These are phyloP conservation scores for Malachius bipustulatus DNA, from an alignment of 2,888 invertebrate genomes.

Conservation along the genomic window DNA sequence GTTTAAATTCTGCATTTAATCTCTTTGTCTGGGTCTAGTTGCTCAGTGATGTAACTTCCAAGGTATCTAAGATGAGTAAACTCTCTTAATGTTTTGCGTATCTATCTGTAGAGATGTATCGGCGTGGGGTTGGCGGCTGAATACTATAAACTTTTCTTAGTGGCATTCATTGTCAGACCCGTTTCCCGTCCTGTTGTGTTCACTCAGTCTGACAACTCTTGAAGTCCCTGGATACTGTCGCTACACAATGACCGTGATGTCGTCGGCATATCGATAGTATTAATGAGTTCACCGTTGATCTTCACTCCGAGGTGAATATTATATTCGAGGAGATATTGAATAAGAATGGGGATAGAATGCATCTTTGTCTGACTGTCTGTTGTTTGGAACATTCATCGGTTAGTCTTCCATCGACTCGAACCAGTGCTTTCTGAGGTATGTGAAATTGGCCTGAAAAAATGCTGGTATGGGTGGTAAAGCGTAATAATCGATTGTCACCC, in stretches of 20 bases:
- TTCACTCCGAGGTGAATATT: slow-evolving; percentile 8
- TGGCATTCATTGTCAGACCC: slow-evolving; percentile 12
- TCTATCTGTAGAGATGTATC: slow-evolving; percentile 9
- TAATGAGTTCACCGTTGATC: slow-evolving; percentile 10
- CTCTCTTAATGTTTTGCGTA: slow-evolving; percentile 10
- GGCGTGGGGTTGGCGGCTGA: slow-evolving; percentile 9
- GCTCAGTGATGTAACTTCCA: slow-evolving; percentile 7
- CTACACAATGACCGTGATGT: slow-evolving; percentile 13
- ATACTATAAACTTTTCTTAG: slow-evolving; percentile 13
- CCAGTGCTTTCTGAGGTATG: slow-evolving; percentile 6
- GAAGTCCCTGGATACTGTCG: slow-evolving; percentile 9
- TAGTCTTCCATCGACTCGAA: slow-evolving; percentile 9
- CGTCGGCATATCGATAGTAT: slow-evolving; percentile 11
- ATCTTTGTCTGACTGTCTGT: slow-evolving; percentile 9
- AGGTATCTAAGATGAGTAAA: slow-evolving; percentile 7
- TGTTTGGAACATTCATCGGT: slow-evolving; percentile 8
- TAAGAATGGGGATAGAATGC: slow-evolving; percentile 10
- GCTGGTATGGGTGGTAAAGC: neutral
- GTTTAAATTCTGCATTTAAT: slow-evolving; percentile 12
- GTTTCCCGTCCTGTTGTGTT: slow-evolving; percentile 7
- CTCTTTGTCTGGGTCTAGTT: slow-evolving; percentile 9
- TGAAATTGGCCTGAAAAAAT: slow-evolving; percentile 3
- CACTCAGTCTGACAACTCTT: slow-evolving; percentile 11
- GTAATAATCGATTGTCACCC: slow-evolving; percentile 2
- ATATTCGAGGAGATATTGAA: slow-evolving; percentile 11